A percentile compares a stretch with the other conserved stretches of the same genome.
These are phyloP conservation scores for Choristoneura fumiferana DNA, from an alignment of 1,140 invertebrate species.

Conservation along the genomic window DNA sequence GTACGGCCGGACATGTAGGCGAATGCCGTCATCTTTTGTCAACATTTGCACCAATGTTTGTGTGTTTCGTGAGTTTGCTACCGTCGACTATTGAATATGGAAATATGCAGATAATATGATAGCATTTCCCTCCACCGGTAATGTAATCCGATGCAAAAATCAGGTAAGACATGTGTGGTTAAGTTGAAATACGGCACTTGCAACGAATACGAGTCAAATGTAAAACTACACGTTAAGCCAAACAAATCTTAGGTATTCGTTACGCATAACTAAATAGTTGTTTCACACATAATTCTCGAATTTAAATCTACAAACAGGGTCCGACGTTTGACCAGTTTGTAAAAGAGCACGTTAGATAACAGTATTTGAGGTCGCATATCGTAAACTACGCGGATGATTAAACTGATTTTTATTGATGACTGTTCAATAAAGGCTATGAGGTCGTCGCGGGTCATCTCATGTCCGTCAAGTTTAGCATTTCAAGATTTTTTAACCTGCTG, in stretches of 20 bases:
- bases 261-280: constrained; percentile 11
- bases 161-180: neutral
- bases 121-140: constrained; percentile 2
- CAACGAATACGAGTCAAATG: too few species aligned
- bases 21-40: constrained; percentile 40
- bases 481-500: neutral
- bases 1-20: constrained; percentile 38
- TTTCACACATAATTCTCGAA: constrained; percentile 22
- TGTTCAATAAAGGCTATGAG: constrained; percentile 22
- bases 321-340: neutral
- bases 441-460: constrained; percentile 22
- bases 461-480: constrained; percentile 28
- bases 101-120: constrained; percentile 11
- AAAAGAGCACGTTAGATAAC: constrained; percentile 3
- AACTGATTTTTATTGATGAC: constrained; percentile 24
- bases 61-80: neutral
- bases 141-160: constrained; percentile 15
- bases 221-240: too few species aligned
- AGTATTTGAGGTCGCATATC: constrained; percentile 4
- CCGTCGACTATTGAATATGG: constrained; percentile 14
- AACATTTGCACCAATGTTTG: constrained; percentile 30
- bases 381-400: constrained; percentile 12
- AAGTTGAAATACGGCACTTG: neutral
- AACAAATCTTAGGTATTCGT: neutral
- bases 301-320: constrained; percentile 2